phyloP scores from a whole-genome alignment of 2,888 invertebrate genomes.

The Nemurella pictetii region DNA sequence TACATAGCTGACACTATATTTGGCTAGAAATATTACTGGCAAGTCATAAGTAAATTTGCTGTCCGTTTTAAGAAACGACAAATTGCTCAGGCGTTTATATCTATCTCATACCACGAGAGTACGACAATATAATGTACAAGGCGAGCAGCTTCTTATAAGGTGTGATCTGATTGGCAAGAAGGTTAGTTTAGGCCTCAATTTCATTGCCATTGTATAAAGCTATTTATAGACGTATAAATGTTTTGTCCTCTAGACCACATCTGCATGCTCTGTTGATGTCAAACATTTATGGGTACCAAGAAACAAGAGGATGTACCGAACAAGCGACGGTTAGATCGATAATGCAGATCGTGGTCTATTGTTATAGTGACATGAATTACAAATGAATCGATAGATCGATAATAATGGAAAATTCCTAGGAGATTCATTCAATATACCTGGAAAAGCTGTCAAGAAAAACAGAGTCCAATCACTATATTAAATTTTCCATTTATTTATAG shows the following conservation, averaged over 20 bases:
- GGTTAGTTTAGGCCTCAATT: conserved; percentile 14
- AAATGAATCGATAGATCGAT: too few relatives aligned
- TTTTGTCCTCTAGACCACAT: conserved; percentile 3
- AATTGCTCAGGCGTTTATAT: background rate
- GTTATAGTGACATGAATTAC: too few relatives aligned
- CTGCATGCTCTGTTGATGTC: background rate
- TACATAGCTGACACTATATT: background rate
- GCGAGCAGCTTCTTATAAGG: conserved; percentile 20
- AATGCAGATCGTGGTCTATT: too few relatives aligned
- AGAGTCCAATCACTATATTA: too few relatives aligned
- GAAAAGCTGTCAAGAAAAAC: too few relatives aligned
- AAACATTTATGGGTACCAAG: background rate
- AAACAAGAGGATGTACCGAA: background rate
- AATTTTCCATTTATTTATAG: too few relatives aligned
- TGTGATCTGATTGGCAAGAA: conserved; percentile 23
- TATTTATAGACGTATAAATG: conserved; percentile 28
- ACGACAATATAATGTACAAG: conserved; percentile 15
- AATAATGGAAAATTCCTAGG: too few relatives aligned
- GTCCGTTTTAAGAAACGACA: background rate
- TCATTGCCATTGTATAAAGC: conserved; percentile 19
- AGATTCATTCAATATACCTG: too few relatives aligned
- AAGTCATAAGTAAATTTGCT: background rate
- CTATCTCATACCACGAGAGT: background rate
- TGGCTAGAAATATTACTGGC: background rate
- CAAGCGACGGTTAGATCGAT: too few relatives aligned